Evolutionary conservation across 2,113 vertebrate genomes (phyloP).

Genomic region (Panthera tigris): DNA sequence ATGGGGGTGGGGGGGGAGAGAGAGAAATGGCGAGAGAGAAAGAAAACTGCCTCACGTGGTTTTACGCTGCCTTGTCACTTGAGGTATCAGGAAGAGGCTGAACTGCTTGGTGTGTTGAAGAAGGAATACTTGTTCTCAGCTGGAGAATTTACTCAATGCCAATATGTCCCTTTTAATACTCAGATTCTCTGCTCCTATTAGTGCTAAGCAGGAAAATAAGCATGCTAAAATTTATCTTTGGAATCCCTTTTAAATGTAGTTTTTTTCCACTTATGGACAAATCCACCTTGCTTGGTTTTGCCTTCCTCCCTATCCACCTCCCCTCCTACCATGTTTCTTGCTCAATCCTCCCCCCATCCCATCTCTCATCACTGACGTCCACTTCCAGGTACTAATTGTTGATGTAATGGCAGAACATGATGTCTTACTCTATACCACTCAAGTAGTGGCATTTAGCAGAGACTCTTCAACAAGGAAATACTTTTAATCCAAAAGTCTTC

Average conservation of each 20-base stretch:
- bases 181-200: background rate
- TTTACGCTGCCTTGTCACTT: background rate
- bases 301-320: background rate
- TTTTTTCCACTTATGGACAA: background rate
- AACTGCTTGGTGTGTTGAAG: background rate
- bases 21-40: background rate
- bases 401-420: background rate
- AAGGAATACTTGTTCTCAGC: background rate
- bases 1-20: rapidly evolving
- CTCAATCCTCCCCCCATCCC: rapidly evolving
- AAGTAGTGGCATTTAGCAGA: background rate
- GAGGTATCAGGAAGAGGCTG: background rate
- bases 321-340: background rate
- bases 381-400: background rate
- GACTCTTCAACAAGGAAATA: background rate
- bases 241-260: background rate
- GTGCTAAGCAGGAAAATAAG: background rate
- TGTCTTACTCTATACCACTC: background rate
- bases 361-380: too few relatives aligned
- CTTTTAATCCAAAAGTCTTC: background rate
- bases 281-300: background rate
- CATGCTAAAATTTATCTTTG: background rate
- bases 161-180: background rate
- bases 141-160: background rate
- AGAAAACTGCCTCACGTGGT: background rate